These are phyloP conservation scores for Thamnaconus septentrionalis DNA, from an alignment of 2,113 vertebrate genomes.

Conservation along the genomic window DNA sequence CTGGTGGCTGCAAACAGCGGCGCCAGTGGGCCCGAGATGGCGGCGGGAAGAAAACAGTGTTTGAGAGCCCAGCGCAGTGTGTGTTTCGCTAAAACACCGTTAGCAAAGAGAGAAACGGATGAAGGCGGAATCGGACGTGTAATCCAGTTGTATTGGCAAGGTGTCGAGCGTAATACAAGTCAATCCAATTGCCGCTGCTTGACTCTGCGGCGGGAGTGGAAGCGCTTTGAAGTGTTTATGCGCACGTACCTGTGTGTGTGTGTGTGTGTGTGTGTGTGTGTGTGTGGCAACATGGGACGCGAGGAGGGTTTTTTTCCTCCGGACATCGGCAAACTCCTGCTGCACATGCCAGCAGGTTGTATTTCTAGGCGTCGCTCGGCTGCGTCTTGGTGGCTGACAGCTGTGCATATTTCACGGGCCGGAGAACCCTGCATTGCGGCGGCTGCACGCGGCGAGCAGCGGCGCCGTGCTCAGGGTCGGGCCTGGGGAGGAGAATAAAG, in stretches of 20 bases:
- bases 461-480: constrained; percentile 52
- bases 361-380: constrained; percentile 17
- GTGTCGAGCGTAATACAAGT: constrained; percentile 50
- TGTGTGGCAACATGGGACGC: background rate
- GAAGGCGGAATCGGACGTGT: constrained; percentile 44
- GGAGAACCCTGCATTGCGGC: constrained; percentile 68
- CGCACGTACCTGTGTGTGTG: background rate
- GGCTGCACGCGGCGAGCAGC: constrained; percentile 38
- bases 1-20: background rate
- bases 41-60: too few species aligned
- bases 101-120: constrained; percentile 36
- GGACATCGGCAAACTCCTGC: constrained; percentile 23
- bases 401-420: constrained; percentile 60
- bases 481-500: constrained; percentile 36
- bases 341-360: constrained; percentile 20
- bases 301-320: background rate
- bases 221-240: constrained; percentile 20
- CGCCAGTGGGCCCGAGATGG: too few species aligned
- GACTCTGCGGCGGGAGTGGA: constrained; percentile 17
- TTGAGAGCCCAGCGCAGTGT: constrained; percentile 6
- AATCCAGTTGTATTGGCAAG: constrained; percentile 57
- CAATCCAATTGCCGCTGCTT: constrained; percentile 55
- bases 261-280: background rate
- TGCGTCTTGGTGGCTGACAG: constrained; percentile 48
- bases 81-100: constrained; percentile 14